Evolutionary conservation across 1,140 invertebrate genomes (phyloP).

Genomic region (Drosophila sechellia): DNA sequence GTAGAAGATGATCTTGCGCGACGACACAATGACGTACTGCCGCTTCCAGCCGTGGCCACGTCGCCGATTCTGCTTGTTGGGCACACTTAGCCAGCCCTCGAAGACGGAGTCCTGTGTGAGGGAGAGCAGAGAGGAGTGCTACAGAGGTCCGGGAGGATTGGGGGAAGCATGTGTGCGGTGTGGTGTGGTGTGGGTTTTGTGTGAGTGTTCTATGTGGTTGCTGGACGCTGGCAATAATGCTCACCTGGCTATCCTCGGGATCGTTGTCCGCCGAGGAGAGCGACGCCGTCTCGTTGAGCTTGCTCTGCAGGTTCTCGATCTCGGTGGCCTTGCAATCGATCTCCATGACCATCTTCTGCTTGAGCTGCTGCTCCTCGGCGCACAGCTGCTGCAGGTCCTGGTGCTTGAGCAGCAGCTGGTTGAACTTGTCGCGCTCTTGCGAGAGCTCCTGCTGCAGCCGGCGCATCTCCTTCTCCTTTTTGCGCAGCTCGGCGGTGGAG

Average conservation of each 20-base stretch:
- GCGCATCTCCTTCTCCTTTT: slow-evolving; percentile 97
- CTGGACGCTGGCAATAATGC: not conserved
- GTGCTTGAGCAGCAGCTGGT: slow-evolving; percentile 92
- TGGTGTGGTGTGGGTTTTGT: not conserved
- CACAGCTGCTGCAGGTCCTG: slow-evolving; percentile 92
- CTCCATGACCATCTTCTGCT: slow-evolving; percentile 96
- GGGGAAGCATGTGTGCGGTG: not conserved
- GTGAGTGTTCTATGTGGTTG: slow-evolving; percentile 29
- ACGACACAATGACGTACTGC: slow-evolving; percentile 98
- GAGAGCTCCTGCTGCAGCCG: slow-evolving; percentile 98
- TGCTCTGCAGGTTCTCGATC: slow-evolving; percentile 95
- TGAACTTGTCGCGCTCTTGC: slow-evolving; percentile 96
- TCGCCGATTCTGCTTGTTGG: slow-evolving; percentile 97
- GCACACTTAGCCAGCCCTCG: slow-evolving; percentile 98
- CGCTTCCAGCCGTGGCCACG: slow-evolving; percentile 97
- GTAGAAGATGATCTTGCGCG: slow-evolving; percentile 98
- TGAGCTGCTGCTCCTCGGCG: slow-evolving; percentile 88
- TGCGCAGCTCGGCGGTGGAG: slow-evolving; percentile 90
- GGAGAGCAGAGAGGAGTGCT: slow-evolving; percentile 84
- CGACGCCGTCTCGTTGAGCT: slow-evolving; percentile 95
- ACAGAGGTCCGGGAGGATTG: slow-evolving; percentile 26
- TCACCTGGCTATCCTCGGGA: slow-evolving; percentile 88
- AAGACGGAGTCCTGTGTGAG: slow-evolving; percentile 89
- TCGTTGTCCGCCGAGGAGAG: slow-evolving; percentile 95
- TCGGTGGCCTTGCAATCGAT: slow-evolving; percentile 97